Evolutionary conservation across 2,113 vertebrate genomes (phyloP), one percentile per base, ranked within the genome.

Genomic region (Microcebus murinus): DNA sequence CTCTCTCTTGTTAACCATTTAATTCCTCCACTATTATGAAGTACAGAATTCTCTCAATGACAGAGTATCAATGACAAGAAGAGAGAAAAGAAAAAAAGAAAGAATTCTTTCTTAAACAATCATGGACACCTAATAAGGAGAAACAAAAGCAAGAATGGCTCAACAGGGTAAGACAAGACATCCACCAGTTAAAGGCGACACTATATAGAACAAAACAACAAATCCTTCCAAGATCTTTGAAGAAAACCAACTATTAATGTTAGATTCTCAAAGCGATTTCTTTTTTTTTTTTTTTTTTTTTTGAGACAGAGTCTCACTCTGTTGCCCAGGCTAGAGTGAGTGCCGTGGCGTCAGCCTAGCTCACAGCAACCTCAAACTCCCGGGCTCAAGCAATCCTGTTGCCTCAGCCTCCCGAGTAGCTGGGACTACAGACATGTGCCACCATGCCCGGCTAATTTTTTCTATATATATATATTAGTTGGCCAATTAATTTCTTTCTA

Each of bases 21-120:
- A 59, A 92, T 77, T 92, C 71, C 52, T 84, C 29, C 59, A 52
- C 18, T 63, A 45, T 55, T 48, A 3, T 61, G 8, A 97, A 50
- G 34, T 23, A 59, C 4, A 85, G 15, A 73, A 70, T 71, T 84
- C 31, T 90, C 55, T 57, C 29, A 45, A 0, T 71, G 48, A 63
- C 13, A 82, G 88, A 86, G 39, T 27, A 36, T 29, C 29, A 39
- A 50, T 27, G 52, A 34, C 39, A 93, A 88, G 39, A 85, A 87
- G 1, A 87, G 1, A 6, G 3, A 65, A 31, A 18, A 34, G 13
- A 36, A 45, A 50, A 57, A 20, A 39, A 45, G 45, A 15, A 81
- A 18, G 12, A 81, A 61, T 77, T 94, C 18, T 94, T 80, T 76
- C 63, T 87, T 50, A 94, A 94, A 42, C 25, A 65, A 73, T 71